phyloP scores from a whole-genome alignment of 2,113 vertebrate species.

The Cheirogaleus medius region DNA sequence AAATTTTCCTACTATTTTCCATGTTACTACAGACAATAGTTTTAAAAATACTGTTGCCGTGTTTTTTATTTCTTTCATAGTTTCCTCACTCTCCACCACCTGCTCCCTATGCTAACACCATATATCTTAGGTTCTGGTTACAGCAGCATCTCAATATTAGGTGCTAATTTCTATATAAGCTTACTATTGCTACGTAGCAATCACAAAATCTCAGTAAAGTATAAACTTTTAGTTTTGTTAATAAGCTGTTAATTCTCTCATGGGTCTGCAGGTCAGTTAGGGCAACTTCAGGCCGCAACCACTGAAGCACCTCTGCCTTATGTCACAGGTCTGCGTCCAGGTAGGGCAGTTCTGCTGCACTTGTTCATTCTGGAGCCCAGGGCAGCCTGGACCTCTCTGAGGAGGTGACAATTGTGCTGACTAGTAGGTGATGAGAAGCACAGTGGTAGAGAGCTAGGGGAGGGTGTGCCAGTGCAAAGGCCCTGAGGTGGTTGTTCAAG shows the following conservation, averaged over 20 bases:
- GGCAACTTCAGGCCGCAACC: background rate
- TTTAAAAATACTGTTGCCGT: background rate
- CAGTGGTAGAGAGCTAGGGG: background rate
- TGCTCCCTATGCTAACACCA: background rate
- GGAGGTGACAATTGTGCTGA: background rate
- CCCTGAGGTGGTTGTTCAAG: background rate
- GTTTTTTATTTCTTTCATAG: background rate
- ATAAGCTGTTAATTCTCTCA: background rate
- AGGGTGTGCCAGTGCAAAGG: background rate
- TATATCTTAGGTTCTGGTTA: background rate
- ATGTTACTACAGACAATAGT: background rate
- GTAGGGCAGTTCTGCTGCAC: background rate
- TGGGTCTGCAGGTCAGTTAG: background rate
- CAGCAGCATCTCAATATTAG: background rate
- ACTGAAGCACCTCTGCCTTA: background rate
- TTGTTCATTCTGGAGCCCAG: background rate
- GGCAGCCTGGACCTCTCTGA: background rate
- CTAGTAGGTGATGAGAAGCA: background rate
- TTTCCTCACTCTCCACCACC: background rate
- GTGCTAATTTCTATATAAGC: background rate
- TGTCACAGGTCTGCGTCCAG: background rate
- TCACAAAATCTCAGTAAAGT: background rate
- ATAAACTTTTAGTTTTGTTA: background rate
- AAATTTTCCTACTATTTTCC: background rate
- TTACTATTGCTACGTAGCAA: background rate